Conservation (phyloP, 2,113 vertebrate species). For the Oreochromis aureus region DNA sequence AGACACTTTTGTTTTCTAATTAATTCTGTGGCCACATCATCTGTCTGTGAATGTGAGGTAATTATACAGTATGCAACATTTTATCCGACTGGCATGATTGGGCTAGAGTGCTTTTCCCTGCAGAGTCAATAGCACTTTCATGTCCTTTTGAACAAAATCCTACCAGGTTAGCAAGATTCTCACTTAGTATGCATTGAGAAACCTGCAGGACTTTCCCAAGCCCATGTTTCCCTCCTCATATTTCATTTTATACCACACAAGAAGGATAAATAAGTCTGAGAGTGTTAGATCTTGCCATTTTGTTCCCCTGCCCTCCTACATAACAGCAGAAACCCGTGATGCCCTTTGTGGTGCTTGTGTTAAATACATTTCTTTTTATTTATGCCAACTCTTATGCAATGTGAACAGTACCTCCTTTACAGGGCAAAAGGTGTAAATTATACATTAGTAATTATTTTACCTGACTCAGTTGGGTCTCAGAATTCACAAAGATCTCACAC, state of each 20-base stretch:
- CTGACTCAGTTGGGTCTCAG: constrained; percentile 97
- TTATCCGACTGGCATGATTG: neutral
- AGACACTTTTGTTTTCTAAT: constrained; percentile 4
- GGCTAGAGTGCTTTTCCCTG: neutral
- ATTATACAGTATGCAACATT: constrained; percentile 8
- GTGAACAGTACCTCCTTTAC: neutral
- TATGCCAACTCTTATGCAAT: neutral
- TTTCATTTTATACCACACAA: neutral
- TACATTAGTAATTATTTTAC: constrained; percentile 60
- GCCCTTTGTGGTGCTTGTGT: fast-evolving
- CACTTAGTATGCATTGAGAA: constrained; percentile 5
- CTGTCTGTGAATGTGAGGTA: constrained; percentile 10
- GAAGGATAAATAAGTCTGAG: neutral
- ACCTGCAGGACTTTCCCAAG: constrained; percentile 5
- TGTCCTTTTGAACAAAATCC: constrained; percentile 7
- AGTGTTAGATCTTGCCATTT: neutral
- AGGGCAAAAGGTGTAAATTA: neutral
- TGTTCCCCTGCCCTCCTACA: neutral
- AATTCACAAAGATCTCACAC: constrained; percentile 98
- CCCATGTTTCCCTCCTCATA: neutral
- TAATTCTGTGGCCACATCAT: constrained; percentile 2
- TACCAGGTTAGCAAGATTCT: constrained; percentile 1
- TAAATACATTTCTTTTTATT: neutral
- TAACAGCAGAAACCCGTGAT: neutral
- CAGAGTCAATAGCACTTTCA: neutral